Evolutionary conservation across 2,888 invertebrate species (phyloP).

Genomic region (Cartodere bifasciata): DNA sequence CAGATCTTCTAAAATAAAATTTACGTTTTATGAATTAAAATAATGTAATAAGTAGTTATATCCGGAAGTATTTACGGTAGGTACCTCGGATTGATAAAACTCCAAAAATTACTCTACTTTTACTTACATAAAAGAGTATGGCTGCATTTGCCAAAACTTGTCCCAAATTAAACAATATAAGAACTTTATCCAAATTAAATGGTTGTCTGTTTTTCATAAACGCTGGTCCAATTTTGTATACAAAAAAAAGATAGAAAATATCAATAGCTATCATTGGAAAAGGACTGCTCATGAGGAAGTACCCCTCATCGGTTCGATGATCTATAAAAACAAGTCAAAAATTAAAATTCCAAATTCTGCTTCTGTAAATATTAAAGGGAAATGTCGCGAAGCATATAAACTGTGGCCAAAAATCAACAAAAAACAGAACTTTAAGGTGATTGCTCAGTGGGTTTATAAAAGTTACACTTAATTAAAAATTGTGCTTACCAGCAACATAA

Average conservation of each 20-base stretch:
- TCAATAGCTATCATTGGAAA: slow-evolving; percentile 13
- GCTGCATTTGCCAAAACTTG: slow-evolving; percentile 19
- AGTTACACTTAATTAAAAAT: no score
- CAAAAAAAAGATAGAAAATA: slow-evolving; percentile 17
- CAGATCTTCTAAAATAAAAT: no score
- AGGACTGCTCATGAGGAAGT: slow-evolving; percentile 18
- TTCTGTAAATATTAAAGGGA: slow-evolving; percentile 5
- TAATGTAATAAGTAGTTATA: no score
- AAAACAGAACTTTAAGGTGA: no score
- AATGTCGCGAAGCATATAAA: no score
- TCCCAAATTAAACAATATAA: slow-evolving; percentile 18
- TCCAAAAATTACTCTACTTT: no score
- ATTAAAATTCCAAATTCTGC: slow-evolving; percentile 3
- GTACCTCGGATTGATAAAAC: no score
- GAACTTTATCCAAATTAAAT: slow-evolving; percentile 17
- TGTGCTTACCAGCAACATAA: no score
- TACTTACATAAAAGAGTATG: slow-evolving; percentile 16
- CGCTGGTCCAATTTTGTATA: slow-evolving; percentile 18
- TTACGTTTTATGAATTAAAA: no score
- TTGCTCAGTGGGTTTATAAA: no score
- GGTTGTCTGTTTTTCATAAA: slow-evolving; percentile 21
- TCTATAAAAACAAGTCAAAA: slow-evolving; percentile 16
- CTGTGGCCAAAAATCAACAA: no score
- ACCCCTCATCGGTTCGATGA: slow-evolving; percentile 14
- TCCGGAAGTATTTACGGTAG: no score